These are phyloP conservation scores for Agrilus cyanescens DNA, from an alignment of 2,888 invertebrate genomes.

Conservation along the genomic window DNA sequence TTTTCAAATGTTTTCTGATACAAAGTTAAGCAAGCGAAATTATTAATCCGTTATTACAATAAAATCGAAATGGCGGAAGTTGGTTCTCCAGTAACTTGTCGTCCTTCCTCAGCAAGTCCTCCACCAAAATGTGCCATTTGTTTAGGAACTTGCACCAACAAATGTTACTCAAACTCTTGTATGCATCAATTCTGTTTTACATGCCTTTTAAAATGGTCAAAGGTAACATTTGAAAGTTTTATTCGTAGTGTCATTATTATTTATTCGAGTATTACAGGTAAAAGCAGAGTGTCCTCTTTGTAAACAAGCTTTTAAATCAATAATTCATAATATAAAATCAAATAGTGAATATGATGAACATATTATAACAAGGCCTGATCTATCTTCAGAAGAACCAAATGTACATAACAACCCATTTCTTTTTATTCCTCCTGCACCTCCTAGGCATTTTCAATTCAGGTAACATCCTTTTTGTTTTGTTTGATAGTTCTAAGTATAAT, in stretches of 20 bases:
- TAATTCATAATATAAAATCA: slow-evolving; percentile 84
- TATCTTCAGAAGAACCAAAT: slow-evolving; percentile 23
- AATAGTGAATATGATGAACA: slow-evolving; percentile 83
- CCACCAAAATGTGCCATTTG: slow-evolving; percentile 90
- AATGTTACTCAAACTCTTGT: slow-evolving; percentile 85
- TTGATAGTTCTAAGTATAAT: background rate
- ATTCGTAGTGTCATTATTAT: slow-evolving; percentile 2
- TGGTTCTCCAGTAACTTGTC: slow-evolving; percentile 8
- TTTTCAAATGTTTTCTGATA: no score
- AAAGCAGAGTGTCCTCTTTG: slow-evolving; percentile 91
- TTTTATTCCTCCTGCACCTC: slow-evolving; percentile 23
- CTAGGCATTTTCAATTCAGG: slow-evolving; percentile 34
- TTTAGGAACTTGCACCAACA: slow-evolving; percentile 72
- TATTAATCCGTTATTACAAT: no score
- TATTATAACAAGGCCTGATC: slow-evolving; percentile 30
- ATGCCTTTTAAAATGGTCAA: slow-evolving; percentile 89
- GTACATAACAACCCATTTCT: slow-evolving; percentile 24
- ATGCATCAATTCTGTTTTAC: slow-evolving; percentile 90
- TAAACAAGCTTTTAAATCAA: slow-evolving; percentile 81
- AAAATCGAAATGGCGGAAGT: slow-evolving; percentile 8
- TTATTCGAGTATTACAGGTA: slow-evolving; percentile 44
- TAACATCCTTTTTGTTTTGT: slow-evolving; percentile 10
- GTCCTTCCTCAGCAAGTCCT: slow-evolving; percentile 36
- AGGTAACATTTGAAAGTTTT: slow-evolving; percentile 39
- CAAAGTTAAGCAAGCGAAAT: no score